Base-by-base conservation (phyloP, 2,113 vertebrate genomes). In the Nothocercus nigrocapillus region DNA sequence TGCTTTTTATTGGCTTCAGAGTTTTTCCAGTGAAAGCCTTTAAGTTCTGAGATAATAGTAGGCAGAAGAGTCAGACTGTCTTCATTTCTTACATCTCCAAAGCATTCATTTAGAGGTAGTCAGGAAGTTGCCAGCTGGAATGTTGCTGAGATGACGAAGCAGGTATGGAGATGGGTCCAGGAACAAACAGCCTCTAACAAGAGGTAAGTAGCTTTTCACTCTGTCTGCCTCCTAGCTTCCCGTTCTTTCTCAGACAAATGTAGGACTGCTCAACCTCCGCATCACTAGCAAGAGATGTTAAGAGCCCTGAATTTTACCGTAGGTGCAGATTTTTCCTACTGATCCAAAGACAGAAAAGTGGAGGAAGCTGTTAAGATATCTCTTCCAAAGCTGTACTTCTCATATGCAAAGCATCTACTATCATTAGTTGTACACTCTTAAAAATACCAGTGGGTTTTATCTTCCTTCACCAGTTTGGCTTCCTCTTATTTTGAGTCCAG, bases 201-300 rank as follows among this genome's bases (percentile, higher is more conserved):
- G 32, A 81, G 80, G 94, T 94, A 96, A 95, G 88, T 81, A 72
- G 61, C 45, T 80, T 82, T 91, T 67, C 24, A 66, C n/a, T 75
- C 17, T 34, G 8, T 62, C 18, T 61, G 22, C 61, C 22, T 68
- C 44, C 24, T 67, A 1, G 49, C 63, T 90, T 81, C 44, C 25
- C 8, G 0, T 40, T 11, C 24, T 45, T 67, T 12, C 36, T 89
- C 78, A 36, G 64, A 51, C 11, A 56, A 56, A 21, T 12, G 20
- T 28, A 44, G 59, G 27, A 13, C 45, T 32, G 32, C 42, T n/a
- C 0, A 0, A 36, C 42, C 59, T 10, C 45, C 1, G 1, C 19
- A 13, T 42, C 27, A 12, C 63, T 49, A 36, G 34, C 34, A 51
- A 76, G 67, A 25, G 18, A 13, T 68, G 61, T 13, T 4, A 75